Conservation (phyloP, 2,113 vertebrate species). For the Scomber scombrus region DNA sequence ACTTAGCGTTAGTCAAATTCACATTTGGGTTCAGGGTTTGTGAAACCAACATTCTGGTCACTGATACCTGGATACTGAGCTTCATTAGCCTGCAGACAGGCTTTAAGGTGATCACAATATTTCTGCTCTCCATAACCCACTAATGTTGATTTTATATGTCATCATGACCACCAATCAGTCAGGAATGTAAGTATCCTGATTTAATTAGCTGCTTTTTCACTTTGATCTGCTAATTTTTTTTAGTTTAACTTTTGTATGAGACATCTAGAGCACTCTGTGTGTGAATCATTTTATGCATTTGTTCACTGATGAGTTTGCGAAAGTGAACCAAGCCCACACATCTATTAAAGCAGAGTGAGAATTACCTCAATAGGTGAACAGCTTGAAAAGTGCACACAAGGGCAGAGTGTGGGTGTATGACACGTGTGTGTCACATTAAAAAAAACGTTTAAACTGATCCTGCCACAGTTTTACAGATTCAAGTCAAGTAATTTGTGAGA, state of each 20-base stretch:
- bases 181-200: not conserved
- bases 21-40: too few species aligned
- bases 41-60: not conserved
- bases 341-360: conserved; percentile 15
- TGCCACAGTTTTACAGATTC: not conserved
- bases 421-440: not conserved
- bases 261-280: not conserved
- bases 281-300: conserved; percentile 11
- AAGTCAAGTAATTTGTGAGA: not conserved
- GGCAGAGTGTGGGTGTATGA: not conserved
- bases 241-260: not conserved
- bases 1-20: too few species aligned
- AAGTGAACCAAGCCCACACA: conserved; percentile 30
- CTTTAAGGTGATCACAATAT: not conserved
- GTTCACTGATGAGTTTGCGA: not conserved
- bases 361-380: conserved; percentile 33
- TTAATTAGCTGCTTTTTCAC: not conserved
- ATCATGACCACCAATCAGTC: not conserved
- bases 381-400: conserved; percentile 20
- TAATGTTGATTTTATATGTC: not conserved
- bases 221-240: not conserved
- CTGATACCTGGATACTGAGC: not conserved
- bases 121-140: not conserved
- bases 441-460: not conserved
- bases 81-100: not conserved